Base-by-base conservation (phyloP, 2,797 vertebrate genomes). In the Eurystomus glaucurus region DNA sequence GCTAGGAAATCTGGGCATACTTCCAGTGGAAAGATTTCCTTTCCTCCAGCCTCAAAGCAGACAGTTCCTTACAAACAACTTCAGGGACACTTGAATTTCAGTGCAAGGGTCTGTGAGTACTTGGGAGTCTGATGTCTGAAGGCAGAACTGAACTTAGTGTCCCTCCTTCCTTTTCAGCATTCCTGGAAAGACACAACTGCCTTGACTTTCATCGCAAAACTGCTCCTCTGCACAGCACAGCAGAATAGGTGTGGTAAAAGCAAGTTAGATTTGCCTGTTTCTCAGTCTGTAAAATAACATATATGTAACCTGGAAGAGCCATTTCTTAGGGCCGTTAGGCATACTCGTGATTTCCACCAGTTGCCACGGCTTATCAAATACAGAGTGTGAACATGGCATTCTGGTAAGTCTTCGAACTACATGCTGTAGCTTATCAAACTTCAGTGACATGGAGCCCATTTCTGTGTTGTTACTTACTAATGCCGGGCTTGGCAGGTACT, bases 261-360 rank as follows among this genome's bases (percentile, higher is more conserved):
- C 18, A 51, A 58, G 66, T 60, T 25, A 61, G 25, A 9, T 48
- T 87, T 45, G 16, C 25, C 25, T 37, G 15, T 79, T 76, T 76
- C 35, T 64, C 48, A 41, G n/a, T 28, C 61, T 55, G 28, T 22
- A 78, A 88, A 88, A 90, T 21, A 65, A 64, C 90, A 8, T 25
- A 41, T 26, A 51, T 1, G 2, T 45, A 45, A 68, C 26, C 22
- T 71, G 65, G 52, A 84, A 76, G 48, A 92, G n/a, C 31, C 84
- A 54, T 48, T 65, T n/a, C 35, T 69, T 33, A n/a, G 65, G 31
- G 26, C 48, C 62, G 46, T 26, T n/a, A 65, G 46, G 39, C 23
- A n/a, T 19, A 25, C 11, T 46, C 0, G 0, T 58, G 58, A 50
- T 82, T 62, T 66, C 66, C 31, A 76, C 15, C 41, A 46, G 43